Conservation (phyloP, 2,888 invertebrate genomes). For the Archips crataeganus region DNA sequence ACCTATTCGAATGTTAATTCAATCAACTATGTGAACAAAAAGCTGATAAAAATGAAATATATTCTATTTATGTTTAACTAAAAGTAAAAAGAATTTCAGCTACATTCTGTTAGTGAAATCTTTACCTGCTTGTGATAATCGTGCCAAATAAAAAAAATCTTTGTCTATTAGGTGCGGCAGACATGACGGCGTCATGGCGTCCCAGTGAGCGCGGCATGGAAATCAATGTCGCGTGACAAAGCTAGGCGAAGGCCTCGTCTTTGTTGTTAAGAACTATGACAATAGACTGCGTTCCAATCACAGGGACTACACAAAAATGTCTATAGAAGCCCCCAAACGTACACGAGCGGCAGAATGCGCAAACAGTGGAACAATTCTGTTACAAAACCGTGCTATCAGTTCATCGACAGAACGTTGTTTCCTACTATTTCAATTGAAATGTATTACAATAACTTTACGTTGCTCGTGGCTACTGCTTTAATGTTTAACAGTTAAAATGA, state of each 20-base stretch:
- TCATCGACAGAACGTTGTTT: neutral
- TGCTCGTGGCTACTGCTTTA: neutral
- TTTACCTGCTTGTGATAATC: constrained; percentile 1
- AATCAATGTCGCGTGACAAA: constrained; percentile 42
- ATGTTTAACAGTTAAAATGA: neutral
- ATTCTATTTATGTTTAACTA: neutral
- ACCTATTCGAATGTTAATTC: neutral
- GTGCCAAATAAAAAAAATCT: constrained; percentile 19
- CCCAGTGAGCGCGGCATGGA: constrained; percentile 15
- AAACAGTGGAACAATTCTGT: neutral
- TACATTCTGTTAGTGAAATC: neutral
- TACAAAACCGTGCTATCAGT: constrained; percentile 1
- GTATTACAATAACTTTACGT: neutral
- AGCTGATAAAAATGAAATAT: too few species aligned
- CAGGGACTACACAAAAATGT: neutral
- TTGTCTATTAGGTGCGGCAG: constrained; percentile 29
- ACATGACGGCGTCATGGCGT: constrained; percentile 28
- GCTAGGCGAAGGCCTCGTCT: constrained; percentile 26
- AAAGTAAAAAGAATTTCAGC: neutral
- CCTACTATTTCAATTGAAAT: neutral
- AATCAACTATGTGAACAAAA: neutral
- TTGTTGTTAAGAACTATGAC: constrained; percentile 33
- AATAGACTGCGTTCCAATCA: neutral
- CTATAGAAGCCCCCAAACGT: neutral
- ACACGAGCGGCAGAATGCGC: neutral